These are phyloP conservation scores for Perca schrenkii DNA, from an alignment of 2,113 vertebrate species.

Conservation along the genomic window DNA sequence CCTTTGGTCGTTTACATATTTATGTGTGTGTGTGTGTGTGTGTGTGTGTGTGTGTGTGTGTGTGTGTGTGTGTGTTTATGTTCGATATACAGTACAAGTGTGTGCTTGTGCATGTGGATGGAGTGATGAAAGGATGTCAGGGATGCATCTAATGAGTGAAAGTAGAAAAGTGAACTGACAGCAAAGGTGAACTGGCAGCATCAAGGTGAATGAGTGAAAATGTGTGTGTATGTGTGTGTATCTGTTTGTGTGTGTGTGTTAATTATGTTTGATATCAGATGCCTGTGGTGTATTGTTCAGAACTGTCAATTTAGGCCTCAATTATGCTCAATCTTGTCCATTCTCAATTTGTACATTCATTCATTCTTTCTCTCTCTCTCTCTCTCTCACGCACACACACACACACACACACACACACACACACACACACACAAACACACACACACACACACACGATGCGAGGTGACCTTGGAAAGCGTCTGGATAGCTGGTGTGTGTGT, in stretches of 20 bases:
- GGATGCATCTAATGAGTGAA: conserved; percentile 1
- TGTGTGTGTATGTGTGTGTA: conserved; percentile 12
- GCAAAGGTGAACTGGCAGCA: conserved; percentile 4
- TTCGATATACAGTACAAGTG: neutral
- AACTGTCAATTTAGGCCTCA: conserved; percentile 58
- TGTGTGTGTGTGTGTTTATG: neutral
- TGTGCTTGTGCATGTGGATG: neutral
- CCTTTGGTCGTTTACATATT: neutral
- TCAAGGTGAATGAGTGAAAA: neutral
- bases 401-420: conserved; percentile 17
- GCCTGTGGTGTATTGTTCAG: conserved; percentile 38
- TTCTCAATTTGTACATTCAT: conserved; percentile 40
- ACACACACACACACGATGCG: conserved; percentile 34
- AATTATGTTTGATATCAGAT: conserved; percentile 55
- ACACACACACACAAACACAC: conserved; percentile 29
- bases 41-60: neutral
- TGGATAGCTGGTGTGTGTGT: conserved; percentile 46
- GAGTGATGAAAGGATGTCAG: conserved; percentile 9
- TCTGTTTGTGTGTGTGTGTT: conserved; percentile 15
- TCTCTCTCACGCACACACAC: neutral
- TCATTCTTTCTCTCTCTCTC: neutral
- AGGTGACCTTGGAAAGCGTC: conserved; percentile 76
- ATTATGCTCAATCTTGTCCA: conserved; percentile 50
- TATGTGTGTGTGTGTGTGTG: neutral
- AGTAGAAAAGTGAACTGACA: conserved; percentile 39